These are phyloP conservation scores for Urophycis tenuis DNA, from an alignment of 2,797 vertebrate genomes.

Conservation along the genomic window DNA sequence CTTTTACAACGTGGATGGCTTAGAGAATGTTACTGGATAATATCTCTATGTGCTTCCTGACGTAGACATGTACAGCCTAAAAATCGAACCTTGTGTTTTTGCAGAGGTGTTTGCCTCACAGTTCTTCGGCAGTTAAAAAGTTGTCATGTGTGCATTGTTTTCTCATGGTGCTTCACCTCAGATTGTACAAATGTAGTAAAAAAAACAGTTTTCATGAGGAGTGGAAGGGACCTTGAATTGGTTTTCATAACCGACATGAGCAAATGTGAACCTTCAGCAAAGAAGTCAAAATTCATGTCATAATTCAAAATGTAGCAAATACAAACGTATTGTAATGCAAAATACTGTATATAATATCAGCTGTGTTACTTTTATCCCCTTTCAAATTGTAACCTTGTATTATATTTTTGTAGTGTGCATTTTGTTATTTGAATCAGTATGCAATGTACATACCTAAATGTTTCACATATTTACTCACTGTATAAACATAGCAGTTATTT, in stretches of 20 bases:
- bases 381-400: too few species aligned
- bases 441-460: neutral
- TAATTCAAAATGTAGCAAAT: neutral
- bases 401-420: neutral
- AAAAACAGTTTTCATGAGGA: neutral
- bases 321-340: too few species aligned
- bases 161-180: neutral
- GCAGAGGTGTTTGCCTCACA: neutral
- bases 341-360: too few species aligned
- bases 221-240: neutral
- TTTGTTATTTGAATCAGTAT: neutral
- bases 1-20: neutral
- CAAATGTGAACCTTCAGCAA: neutral
- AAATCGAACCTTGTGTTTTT: neutral
- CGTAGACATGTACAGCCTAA: neutral
- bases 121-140: neutral
- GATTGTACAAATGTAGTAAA: neutral
- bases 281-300: neutral
- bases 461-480: neutral
- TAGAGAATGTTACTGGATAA: neutral
- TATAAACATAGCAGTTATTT: neutral
- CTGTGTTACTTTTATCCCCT: too few species aligned
- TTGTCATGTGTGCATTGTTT: neutral
- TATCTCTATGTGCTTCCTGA: neutral
- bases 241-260: neutral